Base-by-base conservation (phyloP, 2,797 vertebrate genomes). In the Caiman crocodilus region DNA sequence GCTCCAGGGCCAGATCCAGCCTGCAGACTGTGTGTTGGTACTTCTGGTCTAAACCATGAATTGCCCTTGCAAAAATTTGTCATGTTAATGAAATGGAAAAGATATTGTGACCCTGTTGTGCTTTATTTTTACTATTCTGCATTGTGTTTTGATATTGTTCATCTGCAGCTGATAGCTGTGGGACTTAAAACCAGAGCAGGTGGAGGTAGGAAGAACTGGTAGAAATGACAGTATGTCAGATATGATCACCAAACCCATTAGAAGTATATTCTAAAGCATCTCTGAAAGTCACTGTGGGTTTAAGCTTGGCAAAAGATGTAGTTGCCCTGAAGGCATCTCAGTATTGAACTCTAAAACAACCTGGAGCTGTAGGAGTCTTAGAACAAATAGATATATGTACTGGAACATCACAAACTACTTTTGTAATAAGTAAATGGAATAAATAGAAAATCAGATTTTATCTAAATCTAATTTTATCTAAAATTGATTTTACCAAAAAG, bases 11-110 rank as follows among this genome's bases (percentile, higher is more conserved):
- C 42, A 50, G 42, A 50, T 50, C 42, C 42, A 50, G 42, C 42
- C 42, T 50, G 42, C 42, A 50, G 42, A 50, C 42, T 50, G 42
- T 50, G 42, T 50, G 42, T 50, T 50, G 42, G 11, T 50, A 50
- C 42, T 50, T 10, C 42, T 10, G 42, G 42, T 50, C 42, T 50
- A 50, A 50, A 50, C 2, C 0, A 0, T 25, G 50, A 2, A 25
- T 1, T 23, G 14, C 5, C 14, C 4, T 67, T 9, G 4, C 20
- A 82, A 80, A 78, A 82, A 80, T 64, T 92, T 90, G 35, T 25
- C 26, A 14, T 2, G 0, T 6, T 71, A 30, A 25, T 14, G 13
- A 71, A 71, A 25, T 25, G 42, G 21, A 71, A 5, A 69, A 69
- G 32, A 71, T 71, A 71, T 32, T 35, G 42, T 50, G 75, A 32